Evolutionary conservation across 2,888 invertebrate genomes (phyloP).

Genomic region (Monoplex corrugatus): DNA sequence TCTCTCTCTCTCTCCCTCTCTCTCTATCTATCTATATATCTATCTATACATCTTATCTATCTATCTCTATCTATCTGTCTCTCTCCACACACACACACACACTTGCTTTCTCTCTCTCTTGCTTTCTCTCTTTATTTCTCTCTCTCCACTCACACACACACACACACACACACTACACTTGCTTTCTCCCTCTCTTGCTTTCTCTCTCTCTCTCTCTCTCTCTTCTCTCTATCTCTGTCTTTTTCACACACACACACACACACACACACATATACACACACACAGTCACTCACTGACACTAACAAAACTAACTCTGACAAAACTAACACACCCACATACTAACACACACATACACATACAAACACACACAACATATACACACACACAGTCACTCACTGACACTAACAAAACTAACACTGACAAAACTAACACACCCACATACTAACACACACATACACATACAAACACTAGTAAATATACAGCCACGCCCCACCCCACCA

Average conservation of each 20-base stretch:
- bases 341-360: neutral
- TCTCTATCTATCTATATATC: neutral
- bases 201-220: too few relatives aligned
- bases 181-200: neutral
- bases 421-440: too few relatives aligned
- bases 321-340: neutral
- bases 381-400: neutral
- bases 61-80: neutral
- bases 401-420: too few relatives aligned
- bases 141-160: neutral
- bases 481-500: too few relatives aligned
- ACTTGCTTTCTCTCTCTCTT: neutral
- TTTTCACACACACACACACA: neutral
- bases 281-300: neutral
- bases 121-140: neutral
- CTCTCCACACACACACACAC: too few relatives aligned
- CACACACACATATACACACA: constrained; percentile 2
- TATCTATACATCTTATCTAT: neutral
- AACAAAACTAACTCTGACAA: too few relatives aligned
- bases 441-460: too few relatives aligned
- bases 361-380: neutral
- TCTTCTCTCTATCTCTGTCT: constrained; percentile 36
- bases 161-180: neutral
- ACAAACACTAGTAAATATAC: too few relatives aligned
- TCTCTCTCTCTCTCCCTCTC: constrained; percentile 26